These are phyloP conservation scores for Enteromius thamalakanensis DNA, from an alignment of 2,797 vertebrate genomes.

Conservation along the genomic window DNA sequence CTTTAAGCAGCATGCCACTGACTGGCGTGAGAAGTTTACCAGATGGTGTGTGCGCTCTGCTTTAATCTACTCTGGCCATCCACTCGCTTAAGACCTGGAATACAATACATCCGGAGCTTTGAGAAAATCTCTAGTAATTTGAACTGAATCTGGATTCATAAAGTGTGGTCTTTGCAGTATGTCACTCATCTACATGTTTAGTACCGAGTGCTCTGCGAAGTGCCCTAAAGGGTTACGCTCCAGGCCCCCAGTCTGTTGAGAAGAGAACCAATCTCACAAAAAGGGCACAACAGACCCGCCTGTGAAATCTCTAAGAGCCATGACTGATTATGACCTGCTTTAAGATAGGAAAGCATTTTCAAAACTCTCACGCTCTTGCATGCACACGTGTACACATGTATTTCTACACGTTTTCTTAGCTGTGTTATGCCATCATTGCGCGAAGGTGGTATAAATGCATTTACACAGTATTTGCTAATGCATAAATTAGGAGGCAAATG, in stretches of 20 bases:
- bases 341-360: constrained; percentile 59
- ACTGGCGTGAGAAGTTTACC: constrained; percentile 72
- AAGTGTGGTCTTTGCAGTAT: not conserved
- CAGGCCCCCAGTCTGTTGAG: constrained; percentile 5
- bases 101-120: constrained; percentile 49
- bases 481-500: not conserved
- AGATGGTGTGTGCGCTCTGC: constrained; percentile 70
- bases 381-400: not conserved
- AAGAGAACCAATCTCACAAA: constrained; percentile 15
- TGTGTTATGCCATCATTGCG: not conserved
- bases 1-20: constrained; percentile 50
- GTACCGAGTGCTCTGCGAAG: not conserved
- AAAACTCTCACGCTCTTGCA: not conserved
- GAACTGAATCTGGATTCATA: constrained; percentile 35
- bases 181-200: constrained; percentile 29
- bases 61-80: constrained; percentile 74
- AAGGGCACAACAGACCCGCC: constrained; percentile 70
- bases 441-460: not conserved
- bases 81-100: constrained; percentile 71
- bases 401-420: not conserved
- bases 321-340: constrained; percentile 75
- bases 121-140: constrained; percentile 38
- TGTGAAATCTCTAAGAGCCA: constrained; percentile 72
- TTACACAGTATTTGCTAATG: not conserved
- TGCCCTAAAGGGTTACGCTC: constrained; percentile 23